Evolutionary conservation across 2,888 invertebrate genomes (phyloP).

Genomic region (Pseudeuparius sepicola): DNA sequence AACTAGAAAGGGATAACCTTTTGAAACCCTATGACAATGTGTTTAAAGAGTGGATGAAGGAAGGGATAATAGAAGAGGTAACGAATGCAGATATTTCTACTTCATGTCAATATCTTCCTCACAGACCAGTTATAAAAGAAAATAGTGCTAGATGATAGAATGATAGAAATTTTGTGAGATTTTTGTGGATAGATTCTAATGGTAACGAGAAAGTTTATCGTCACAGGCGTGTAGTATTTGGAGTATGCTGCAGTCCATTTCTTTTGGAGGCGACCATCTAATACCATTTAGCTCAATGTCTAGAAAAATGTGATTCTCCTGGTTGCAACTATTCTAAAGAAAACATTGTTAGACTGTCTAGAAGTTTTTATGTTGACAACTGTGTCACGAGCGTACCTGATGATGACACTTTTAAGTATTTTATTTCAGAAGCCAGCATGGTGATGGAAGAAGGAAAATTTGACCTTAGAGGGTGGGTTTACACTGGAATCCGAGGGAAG

Average conservation of each 20-base stretch:
- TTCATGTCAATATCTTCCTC: too few species aligned
- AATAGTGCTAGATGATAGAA: background rate
- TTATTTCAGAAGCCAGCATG: slow-evolving; percentile 9
- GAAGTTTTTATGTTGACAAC: slow-evolving; percentile 15
- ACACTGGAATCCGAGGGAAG: slow-evolving; percentile 13
- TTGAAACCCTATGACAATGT: slow-evolving; percentile 22
- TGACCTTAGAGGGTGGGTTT: slow-evolving; percentile 17
- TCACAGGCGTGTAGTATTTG: slow-evolving; percentile 16
- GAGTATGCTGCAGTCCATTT: slow-evolving; percentile 16
- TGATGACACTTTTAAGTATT: slow-evolving; percentile 4
- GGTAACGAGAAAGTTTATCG: slow-evolving; percentile 10
- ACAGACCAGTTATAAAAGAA: too few species aligned
- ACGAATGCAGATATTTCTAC: too few species aligned
- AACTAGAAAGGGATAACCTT: slow-evolving; percentile 20
- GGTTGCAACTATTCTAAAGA: slow-evolving; percentile 5
- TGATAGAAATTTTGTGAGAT: slow-evolving; percentile 13
- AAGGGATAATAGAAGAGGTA: slow-evolving; percentile 12
- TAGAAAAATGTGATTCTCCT: too few species aligned
- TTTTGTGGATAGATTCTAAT: slow-evolving; percentile 12
- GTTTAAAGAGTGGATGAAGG: slow-evolving; percentile 26
- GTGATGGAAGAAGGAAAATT: slow-evolving; percentile 13
- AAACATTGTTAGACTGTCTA: too few species aligned
- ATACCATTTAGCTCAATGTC: slow-evolving; percentile 12
- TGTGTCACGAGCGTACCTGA: slow-evolving; percentile 8
- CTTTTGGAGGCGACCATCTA: slow-evolving; percentile 14